Evolutionary conservation across 2,797 vertebrate genomes (phyloP), one percentile per base, ranked within the genome.

Genomic region (Chelonia mydas): DNA sequence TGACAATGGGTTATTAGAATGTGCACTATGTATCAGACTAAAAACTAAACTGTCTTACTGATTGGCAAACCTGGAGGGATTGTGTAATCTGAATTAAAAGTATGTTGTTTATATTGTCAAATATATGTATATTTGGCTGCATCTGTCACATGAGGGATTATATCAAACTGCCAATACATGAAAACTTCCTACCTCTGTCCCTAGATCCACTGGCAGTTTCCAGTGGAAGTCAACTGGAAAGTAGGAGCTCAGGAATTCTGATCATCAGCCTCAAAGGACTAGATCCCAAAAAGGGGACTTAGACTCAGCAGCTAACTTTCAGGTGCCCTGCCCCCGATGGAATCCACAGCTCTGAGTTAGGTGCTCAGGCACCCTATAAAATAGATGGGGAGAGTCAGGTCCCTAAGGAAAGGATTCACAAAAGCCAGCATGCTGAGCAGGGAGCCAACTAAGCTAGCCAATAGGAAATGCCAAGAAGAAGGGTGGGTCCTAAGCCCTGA

Each of bases 21-120:
- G 80, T 23, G 94, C 84, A 83, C 74, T 81, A 57, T 1, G 3
- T 65, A 80, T 80, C 59, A 93, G 76, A 55, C 2, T 0, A 84
- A 91, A 92, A 95, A 57, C 72, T 91, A 89, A 89, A 82, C 47
- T 78, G 81, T 17, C 25, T 8, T 68, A 68, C 33, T 95, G 78
- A 94, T 91, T 92, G 94, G 90, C 84, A 95, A 90, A 81, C 89
- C 90, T 90, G 80, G 74, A 94, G 88, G 83, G 82, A 96, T 47
- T 93, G 86, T 50, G 86, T 72, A 86, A 89, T 87, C 76, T 88
- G 82, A 90, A 82, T 90, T 88, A 94, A 85, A 88, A 88, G 92
- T 90, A 45, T 9, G 92, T 90, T 86, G 87, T 94, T 96, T 94
- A 83, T 74, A 93, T 89, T 86, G 89, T 89, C 88, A 81, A 76